Conservation (phyloP, 2,113 vertebrate species). For the Bostrychus sinensis region DNA sequence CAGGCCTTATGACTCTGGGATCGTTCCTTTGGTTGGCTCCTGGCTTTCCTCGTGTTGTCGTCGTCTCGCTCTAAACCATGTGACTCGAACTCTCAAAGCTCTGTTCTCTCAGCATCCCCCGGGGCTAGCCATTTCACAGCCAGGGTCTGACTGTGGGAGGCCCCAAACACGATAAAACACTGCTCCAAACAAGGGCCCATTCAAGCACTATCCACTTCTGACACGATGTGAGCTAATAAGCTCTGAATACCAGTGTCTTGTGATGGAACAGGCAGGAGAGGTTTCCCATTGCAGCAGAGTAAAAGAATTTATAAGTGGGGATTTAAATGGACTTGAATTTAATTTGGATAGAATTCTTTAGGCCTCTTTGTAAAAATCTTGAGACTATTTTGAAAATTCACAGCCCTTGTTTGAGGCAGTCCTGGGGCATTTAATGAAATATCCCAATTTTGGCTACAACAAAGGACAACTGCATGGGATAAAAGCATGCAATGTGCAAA, state of each 20-base stretch:
- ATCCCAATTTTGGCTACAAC: too few relatives aligned
- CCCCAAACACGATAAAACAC: constrained; percentile 1
- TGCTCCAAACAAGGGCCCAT: constrained; percentile 1
- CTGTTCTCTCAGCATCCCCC: constrained; percentile 35
- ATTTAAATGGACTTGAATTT: background rate
- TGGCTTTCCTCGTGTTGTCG: constrained; percentile 34
- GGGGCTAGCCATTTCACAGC: constrained; percentile 19
- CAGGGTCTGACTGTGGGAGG: constrained; percentile 13
- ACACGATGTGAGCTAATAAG: background rate
- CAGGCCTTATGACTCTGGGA: constrained; percentile 42
- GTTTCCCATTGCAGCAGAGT: background rate
- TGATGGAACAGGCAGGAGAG: background rate
- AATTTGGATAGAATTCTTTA: too few relatives aligned
- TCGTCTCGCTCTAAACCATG: constrained; percentile 27
- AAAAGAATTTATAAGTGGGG: background rate
- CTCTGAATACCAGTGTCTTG: constrained; percentile 5
- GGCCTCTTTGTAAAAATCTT: too few relatives aligned
- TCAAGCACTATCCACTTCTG: constrained; percentile 3
- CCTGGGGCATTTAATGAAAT: too few relatives aligned
- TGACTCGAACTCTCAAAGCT: constrained; percentile 43
- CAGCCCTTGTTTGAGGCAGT: too few relatives aligned
- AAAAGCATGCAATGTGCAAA: too few relatives aligned
- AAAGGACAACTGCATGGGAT: too few relatives aligned
- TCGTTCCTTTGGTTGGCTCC: constrained; percentile 9
- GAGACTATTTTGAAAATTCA: too few relatives aligned